phyloP scores from a whole-genome alignment of 2,113 vertebrate genomes.

The Sula dactylatra region DNA sequence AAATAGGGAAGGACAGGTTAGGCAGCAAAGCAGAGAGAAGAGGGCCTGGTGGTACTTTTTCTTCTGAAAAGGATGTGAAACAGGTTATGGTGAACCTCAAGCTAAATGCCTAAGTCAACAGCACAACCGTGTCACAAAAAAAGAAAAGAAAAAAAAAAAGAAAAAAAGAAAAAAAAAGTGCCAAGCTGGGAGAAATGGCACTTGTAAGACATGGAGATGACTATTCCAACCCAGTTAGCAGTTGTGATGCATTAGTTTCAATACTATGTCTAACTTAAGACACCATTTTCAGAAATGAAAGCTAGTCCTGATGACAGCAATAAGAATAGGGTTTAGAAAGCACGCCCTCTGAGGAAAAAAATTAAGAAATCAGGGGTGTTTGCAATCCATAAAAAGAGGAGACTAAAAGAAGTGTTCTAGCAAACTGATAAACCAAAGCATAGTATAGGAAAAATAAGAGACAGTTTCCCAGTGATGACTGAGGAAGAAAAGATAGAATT shows the following conservation, averaged over 20 bases:
- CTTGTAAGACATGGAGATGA: background rate
- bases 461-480: background rate
- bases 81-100: background rate
- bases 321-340: background rate
- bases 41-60: background rate
- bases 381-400: background rate
- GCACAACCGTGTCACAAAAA: background rate
- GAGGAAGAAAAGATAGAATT: background rate
- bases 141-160: background rate
- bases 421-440: background rate
- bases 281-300: background rate
- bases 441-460: background rate
- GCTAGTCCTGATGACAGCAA: background rate
- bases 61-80: background rate
- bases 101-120: background rate
- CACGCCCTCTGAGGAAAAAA: background rate
- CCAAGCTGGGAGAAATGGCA: background rate
- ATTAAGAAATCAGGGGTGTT: background rate
- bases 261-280: background rate
- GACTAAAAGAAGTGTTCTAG: background rate
- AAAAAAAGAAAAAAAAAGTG: background rate
- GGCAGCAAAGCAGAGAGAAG: background rate
- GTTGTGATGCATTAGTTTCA: background rate
- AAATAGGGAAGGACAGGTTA: background rate
- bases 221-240: background rate